A percentile compares a stretch with the other conserved stretches of the same genome.
Conservation (phyloP, 2,888 invertebrate genomes). For the Aphidoletes aphidimyza region DNA sequence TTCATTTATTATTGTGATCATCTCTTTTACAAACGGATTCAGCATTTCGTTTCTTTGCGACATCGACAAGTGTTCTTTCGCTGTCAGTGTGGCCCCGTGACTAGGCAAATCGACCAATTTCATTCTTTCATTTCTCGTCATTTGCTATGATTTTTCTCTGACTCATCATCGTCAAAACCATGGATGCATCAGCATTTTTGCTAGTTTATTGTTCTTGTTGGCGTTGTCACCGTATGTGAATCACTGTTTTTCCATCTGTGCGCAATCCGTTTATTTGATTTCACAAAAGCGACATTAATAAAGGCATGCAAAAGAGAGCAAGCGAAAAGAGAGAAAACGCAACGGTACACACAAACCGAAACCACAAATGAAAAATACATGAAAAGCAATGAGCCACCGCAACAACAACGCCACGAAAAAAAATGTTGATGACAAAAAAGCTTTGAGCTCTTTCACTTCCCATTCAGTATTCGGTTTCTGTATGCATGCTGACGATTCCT, state of each 20-base stretch:
- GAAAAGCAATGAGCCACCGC: constrained; percentile 43
- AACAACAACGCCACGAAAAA: constrained; percentile 40
- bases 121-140: not conserved
- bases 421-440: constrained; percentile 32
- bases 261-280: constrained; percentile 49
- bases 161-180: constrained; percentile 39
- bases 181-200: constrained; percentile 51
- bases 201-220: constrained; percentile 49
- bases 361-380: constrained; percentile 33
- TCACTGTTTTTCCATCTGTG: constrained; percentile 49
- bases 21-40: constrained; percentile 26
- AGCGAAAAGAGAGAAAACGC: not conserved
- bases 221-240: constrained; percentile 44
- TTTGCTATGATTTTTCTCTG: constrained; percentile 13
- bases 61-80: not conserved
- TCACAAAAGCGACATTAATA: constrained; percentile 43
- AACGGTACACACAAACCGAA: not conserved
- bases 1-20: constrained; percentile 48
- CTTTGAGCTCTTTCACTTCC: constrained; percentile 31
- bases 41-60: not conserved
- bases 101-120: not conserved
- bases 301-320: not conserved
- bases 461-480: not conserved
- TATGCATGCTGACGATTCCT: constrained; percentile 33
- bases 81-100: too few species aligned